Evolutionary conservation across 2,888 invertebrate species (phyloP).

Genomic region (Branchipolynoe longqiensis): DNA sequence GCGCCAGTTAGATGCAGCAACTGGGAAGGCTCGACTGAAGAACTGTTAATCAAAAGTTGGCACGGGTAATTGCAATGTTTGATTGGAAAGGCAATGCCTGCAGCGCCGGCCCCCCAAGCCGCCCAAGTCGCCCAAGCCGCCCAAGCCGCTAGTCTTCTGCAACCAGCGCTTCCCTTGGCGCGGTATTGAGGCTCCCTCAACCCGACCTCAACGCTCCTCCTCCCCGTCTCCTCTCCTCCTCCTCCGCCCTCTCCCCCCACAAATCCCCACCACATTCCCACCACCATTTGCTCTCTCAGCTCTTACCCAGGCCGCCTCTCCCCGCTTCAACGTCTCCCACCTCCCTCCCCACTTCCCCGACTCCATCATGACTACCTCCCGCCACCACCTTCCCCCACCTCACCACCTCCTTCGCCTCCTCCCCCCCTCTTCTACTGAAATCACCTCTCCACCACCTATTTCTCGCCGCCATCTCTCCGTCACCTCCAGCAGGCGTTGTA

Average conservation of each 20-base stretch:
- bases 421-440: too few relatives aligned
- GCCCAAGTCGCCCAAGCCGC: not conserved
- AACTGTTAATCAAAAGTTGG: constrained; percentile 17
- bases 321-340: too few relatives aligned
- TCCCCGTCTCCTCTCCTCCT: constrained; percentile 1
- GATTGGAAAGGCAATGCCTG: constrained; percentile 1
- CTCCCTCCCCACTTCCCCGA: not conserved
- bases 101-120: not conserved
- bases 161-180: not conserved
- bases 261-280: too few relatives aligned
- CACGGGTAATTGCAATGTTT: constrained; percentile 5
- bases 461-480: too few relatives aligned
- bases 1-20: too few relatives aligned
- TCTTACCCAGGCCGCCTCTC: not conserved
- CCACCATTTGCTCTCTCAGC: too few relatives aligned
- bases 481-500: too few relatives aligned
- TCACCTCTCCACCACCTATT: too few relatives aligned
- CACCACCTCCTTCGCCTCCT: not conserved
- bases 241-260: not conserved
- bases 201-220: not conserved
- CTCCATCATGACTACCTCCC: not conserved
- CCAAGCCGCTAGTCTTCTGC: not conserved
- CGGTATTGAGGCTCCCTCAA: not conserved
- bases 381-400: not conserved
- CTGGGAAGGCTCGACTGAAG: not conserved